Base-by-base conservation (phyloP, 2,113 vertebrate species). In the Cavia porcellus region DNA sequence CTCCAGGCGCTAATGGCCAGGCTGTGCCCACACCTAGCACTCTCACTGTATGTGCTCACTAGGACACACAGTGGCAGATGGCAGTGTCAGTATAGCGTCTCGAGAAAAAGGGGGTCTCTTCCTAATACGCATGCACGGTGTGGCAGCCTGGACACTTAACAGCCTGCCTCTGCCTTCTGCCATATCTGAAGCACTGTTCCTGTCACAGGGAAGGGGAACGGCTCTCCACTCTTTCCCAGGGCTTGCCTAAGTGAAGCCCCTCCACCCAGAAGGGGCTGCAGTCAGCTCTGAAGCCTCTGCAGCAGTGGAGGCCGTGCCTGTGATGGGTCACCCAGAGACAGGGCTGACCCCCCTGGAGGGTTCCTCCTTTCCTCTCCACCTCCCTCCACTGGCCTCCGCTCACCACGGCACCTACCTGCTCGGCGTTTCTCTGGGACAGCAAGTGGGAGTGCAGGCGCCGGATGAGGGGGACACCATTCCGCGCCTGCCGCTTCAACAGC, bases 401-500 rank as follows among this genome's bases (percentile, higher is more conserved):
- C 57, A 62, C 50, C 38, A 47, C 5, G 22, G 14, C 9, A 79
- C 86, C 17, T 97, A 99, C 99, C 99, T 99, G 99, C 97, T 99
- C 99, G 0, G 99, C 98, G 0, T 94, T 99, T 98, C 99, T 99
- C 97, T 99, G 99, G 66, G 99, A 98, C 97, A 99, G 99, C 94
- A 99, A 92, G 94, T 99, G 99, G 0, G 99, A 99, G 97, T 99
- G 99, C 90, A 99, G 98, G 88, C 99, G 99, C 9, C 99, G 99
- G 95, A 99, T 99, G 86, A 99, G 99, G 19, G 99, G 99, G 68
- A 99, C 99, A 15, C 99, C 99, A 0, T 99, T 99, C 98, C 99
- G 99, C 0, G 99, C 99, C 98, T 99, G 99, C 15, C 99, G 99
- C 97, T 99, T 99, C 97, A 99, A 98, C 92, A 99, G 98, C 99